Evolutionary conservation across 2,113 vertebrate species (phyloP).

Genomic region (Gymnocephalus cernua): DNA sequence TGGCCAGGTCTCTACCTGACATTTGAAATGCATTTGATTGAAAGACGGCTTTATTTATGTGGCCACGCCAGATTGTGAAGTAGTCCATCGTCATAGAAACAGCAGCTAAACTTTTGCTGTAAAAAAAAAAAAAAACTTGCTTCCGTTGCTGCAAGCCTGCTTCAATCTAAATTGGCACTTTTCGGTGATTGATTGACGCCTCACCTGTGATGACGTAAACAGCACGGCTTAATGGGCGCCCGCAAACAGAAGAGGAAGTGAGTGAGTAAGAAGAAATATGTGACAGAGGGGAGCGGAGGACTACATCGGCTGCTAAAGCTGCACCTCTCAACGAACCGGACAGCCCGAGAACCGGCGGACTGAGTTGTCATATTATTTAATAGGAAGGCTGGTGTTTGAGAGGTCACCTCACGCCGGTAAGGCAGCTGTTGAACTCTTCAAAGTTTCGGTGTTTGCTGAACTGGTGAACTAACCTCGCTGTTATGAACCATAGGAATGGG

Average conservation of each 20-base stretch:
- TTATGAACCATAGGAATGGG: constrained; percentile 64
- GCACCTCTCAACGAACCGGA: background rate
- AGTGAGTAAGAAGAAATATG: constrained; percentile 22
- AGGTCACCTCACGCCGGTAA: constrained; percentile 49
- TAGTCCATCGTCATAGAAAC: background rate
- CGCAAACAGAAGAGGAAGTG: constrained; percentile 65
- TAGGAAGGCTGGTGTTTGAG: background rate
- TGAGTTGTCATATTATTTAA: background rate
- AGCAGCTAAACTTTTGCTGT: background rate
- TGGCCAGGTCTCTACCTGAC: too few species aligned
- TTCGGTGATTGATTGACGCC: constrained; percentile 39
- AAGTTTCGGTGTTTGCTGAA: background rate
- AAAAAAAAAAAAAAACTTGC: background rate
- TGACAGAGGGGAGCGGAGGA: constrained; percentile 36
- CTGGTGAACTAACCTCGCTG: constrained; percentile 37
- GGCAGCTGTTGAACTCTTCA: background rate
- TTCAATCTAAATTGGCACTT: background rate
- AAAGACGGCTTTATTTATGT: background rate
- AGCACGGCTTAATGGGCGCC: constrained; percentile 39
- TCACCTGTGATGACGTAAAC: constrained; percentile 81
- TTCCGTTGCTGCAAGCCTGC: background rate
- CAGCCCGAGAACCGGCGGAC: background rate
- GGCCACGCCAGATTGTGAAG: background rate
- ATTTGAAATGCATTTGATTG: background rate
- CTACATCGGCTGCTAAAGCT: constrained; percentile 9